phyloP scores from a whole-genome alignment of 2,888 invertebrate species.

The Athalia cordata region DNA sequence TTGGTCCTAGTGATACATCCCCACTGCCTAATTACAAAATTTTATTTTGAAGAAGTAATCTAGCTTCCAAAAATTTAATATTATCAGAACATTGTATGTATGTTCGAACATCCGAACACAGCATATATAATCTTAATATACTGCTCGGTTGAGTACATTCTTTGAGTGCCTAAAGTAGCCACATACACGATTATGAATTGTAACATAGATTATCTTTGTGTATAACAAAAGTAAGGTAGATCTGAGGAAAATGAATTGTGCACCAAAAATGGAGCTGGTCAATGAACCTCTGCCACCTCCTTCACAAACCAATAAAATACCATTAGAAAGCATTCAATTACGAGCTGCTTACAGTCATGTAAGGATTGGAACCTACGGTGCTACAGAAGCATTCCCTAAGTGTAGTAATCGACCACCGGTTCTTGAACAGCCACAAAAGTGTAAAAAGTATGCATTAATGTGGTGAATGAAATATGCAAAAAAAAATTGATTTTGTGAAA shows the following conservation, averaged over 20 bases:
- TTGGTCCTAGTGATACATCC: too few relatives aligned
- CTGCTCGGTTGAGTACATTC: neutral
- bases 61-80: too few relatives aligned
- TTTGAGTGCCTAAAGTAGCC: neutral
- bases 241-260: neutral
- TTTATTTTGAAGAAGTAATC: too few relatives aligned
- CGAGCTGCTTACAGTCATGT: slow-evolving; percentile 67
- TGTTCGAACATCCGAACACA: too few relatives aligned
- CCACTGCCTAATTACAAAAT: too few relatives aligned
- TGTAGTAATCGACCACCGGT: slow-evolving; percentile 64
- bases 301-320: slow-evolving; percentile 66
- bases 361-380: slow-evolving; percentile 67
- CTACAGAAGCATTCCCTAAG: slow-evolving; percentile 62
- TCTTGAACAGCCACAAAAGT: slow-evolving; percentile 64
- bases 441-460: slow-evolving; percentile 65
- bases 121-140: neutral
- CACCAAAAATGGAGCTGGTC: slow-evolving; percentile 68
- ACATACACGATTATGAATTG: neutral
- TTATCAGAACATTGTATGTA: too few relatives aligned
- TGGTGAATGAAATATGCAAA: too few relatives aligned
- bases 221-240: neutral
- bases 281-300: slow-evolving; percentile 60
- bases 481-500: neutral
- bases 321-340: slow-evolving; percentile 68
- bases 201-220: neutral